Conservation (phyloP, 2,797 vertebrate species). For the Acipenser transmontanus region DNA sequence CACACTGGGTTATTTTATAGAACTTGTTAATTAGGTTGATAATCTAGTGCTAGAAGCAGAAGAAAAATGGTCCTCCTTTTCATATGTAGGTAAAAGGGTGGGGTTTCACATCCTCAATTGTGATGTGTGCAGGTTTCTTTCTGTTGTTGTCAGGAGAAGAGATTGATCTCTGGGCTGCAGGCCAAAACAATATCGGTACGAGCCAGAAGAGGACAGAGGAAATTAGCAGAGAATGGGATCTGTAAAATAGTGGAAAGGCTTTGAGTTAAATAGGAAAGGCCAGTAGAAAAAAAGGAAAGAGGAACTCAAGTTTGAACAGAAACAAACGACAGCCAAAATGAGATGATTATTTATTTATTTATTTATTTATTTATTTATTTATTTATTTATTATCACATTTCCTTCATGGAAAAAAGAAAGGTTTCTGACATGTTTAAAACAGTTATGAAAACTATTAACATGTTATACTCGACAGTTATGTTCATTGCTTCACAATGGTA, state of each 20-base stretch:
- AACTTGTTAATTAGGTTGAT: background rate
- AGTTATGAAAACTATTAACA: too few relatives aligned
- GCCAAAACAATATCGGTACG: constrained; percentile 64
- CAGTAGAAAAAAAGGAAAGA: constrained; percentile 32
- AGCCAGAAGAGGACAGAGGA: constrained; percentile 65
- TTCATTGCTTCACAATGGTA: too few relatives aligned
- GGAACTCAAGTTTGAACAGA: constrained; percentile 16
- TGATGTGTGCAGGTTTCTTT: constrained; percentile 36
- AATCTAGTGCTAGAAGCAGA: constrained; percentile 11
- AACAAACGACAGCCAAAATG: background rate
- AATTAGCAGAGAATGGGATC: constrained; percentile 70
- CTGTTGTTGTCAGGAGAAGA: constrained; percentile 44
- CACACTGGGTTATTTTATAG: too few relatives aligned
- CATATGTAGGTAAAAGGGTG: constrained; percentile 43
- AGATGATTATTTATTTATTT: background rate
- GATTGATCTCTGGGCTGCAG: constrained; percentile 63
- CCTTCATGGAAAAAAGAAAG: too few relatives aligned
- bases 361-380: too few relatives aligned
- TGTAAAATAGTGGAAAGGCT: constrained; percentile 62
- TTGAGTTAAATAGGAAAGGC: constrained; percentile 74
- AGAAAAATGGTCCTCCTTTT: constrained; percentile 34
- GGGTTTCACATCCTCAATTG: constrained; percentile 32
- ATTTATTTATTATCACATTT: too few relatives aligned
- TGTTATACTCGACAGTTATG: too few relatives aligned
- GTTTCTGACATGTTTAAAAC: too few relatives aligned